Evolutionary conservation across 2,113 vertebrate genomes (phyloP), one percentile per base, ranked within the genome.

Genomic region (Antigone vipio): DNA sequence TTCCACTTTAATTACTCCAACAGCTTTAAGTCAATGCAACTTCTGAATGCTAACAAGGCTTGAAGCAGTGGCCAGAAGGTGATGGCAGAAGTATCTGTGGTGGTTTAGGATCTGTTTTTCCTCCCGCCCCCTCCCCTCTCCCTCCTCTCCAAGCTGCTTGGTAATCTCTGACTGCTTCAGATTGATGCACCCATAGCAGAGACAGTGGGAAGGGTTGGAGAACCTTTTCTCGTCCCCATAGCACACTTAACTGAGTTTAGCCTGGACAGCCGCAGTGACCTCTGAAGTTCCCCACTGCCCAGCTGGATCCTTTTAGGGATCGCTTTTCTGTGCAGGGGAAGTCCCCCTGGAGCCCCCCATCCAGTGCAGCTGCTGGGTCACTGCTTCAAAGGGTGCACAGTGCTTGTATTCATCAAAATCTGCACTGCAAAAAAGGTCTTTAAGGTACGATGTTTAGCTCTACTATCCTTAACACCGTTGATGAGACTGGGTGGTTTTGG

Each of bases 391-490:
- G 72, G 53, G 22, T 8, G 15, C 0, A 0, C 17, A 26, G 34
- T 29, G 12, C 68, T 3, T 45, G 11, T 79, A 44, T 38, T 55
- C 62, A 47, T 24, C 87, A 32, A 72, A 29, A 30, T 22, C 62
- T 44, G 15, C 40, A 15, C 11, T 44, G 55, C 58, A 64, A 19
- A 53, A 35, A 52, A 23, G 34, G 4, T 38, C 81, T 73, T 45
- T 49, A 13, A 49, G 85, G 62, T 55, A 4, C 44, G 2, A 0
- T 6, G 19, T 30, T 63, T 53, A 53, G 18, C 22, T 63, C 24
- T 27, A 1, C 14, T 38, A 42, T 44, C 64, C 69, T 81, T 40
- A 69, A 12, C 0, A 0, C 34, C 0, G 0, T 2, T 55, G 56
- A 13, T 29, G 71, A 68, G 34, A 24, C 40, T 1, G 21, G 23